These are phyloP conservation scores for Xenopus borealis DNA, from an alignment of 2,113 vertebrate genomes.

Conservation along the genomic window DNA sequence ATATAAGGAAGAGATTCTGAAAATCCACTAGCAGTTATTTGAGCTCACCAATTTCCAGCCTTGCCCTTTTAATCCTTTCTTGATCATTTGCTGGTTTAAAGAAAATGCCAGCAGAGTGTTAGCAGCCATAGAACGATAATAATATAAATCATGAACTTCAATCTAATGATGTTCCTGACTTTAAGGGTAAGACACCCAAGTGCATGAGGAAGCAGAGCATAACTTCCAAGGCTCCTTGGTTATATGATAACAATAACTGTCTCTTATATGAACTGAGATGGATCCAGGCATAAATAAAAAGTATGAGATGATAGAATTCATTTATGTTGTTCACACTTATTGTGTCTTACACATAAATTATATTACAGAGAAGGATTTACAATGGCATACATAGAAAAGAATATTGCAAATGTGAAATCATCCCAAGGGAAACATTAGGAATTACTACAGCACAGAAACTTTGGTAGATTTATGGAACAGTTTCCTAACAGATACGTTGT, in stretches of 20 bases:
- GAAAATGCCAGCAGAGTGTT: conserved; percentile 32
- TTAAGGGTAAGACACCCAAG: conserved; percentile 12
- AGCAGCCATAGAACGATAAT: conserved; percentile 23
- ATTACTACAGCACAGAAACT: too few relatives aligned
- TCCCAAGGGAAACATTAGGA: too few relatives aligned
- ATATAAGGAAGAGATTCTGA: too few relatives aligned
- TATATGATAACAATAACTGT: conserved; percentile 10
- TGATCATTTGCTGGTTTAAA: conserved; percentile 24
- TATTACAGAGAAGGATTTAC: not conserved
- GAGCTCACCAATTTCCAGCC: not conserved
- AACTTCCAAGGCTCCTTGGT: conserved; percentile 1
- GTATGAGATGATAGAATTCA: not conserved
- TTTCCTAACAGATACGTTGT: too few relatives aligned
- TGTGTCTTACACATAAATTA: not conserved
- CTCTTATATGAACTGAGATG: too few relatives aligned
- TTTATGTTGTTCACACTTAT: conserved; percentile 1
- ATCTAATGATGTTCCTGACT: conserved; percentile 31
- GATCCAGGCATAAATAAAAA: not conserved
- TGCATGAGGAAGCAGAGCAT: conserved; percentile 7
- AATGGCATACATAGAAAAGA: too few relatives aligned
- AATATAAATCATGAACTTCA: conserved; percentile 32
- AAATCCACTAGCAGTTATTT: too few relatives aligned
- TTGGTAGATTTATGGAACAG: too few relatives aligned
- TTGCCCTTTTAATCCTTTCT: conserved; percentile 11
- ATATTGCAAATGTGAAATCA: too few relatives aligned